A percentile compares a stretch with the other conserved stretches of the same genome.
phyloP scores from a whole-genome alignment of 2,113 vertebrate genomes.

The Callaeas wilsoni region DNA sequence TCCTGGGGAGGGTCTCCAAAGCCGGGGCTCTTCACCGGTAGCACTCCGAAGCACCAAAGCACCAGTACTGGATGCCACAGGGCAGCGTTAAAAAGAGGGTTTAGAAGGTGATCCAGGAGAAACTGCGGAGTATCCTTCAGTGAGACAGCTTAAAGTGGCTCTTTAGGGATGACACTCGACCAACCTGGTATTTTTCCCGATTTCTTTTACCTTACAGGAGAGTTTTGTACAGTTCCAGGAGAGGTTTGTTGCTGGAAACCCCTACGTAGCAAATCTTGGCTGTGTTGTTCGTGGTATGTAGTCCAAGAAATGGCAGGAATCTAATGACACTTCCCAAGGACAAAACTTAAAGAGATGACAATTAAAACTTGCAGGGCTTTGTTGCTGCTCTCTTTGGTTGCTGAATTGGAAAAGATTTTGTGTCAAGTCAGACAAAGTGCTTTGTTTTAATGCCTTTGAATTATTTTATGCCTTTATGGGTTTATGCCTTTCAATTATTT shows the following conservation, averaged over 20 bases:
- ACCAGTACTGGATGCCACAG: background rate
- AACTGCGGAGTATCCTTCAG: background rate
- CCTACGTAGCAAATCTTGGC: background rate
- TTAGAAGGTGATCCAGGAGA: background rate
- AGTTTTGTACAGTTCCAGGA: background rate
- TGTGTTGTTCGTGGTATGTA: background rate
- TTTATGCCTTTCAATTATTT: background rate
- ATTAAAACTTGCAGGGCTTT: background rate
- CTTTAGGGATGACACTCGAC: background rate
- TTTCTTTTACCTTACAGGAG: background rate
- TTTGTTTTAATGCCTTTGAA: background rate
- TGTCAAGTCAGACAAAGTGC: background rate
- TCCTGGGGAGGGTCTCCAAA: no score
- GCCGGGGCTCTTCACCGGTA: accelerated
- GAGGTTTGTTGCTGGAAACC: background rate
- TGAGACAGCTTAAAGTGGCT: background rate
- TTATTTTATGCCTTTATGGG: background rate
- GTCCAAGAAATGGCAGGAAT: background rate
- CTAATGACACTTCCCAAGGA: background rate
- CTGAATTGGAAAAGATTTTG: background rate
- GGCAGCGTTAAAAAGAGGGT: background rate
- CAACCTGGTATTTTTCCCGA: background rate
- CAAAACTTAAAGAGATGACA: background rate
- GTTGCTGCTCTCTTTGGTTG: background rate
- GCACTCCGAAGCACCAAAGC: accelerated